Evolutionary conservation across 2,113 vertebrate species (phyloP), one percentile per base, ranked within the genome.

Genomic region (Conger conger): DNA sequence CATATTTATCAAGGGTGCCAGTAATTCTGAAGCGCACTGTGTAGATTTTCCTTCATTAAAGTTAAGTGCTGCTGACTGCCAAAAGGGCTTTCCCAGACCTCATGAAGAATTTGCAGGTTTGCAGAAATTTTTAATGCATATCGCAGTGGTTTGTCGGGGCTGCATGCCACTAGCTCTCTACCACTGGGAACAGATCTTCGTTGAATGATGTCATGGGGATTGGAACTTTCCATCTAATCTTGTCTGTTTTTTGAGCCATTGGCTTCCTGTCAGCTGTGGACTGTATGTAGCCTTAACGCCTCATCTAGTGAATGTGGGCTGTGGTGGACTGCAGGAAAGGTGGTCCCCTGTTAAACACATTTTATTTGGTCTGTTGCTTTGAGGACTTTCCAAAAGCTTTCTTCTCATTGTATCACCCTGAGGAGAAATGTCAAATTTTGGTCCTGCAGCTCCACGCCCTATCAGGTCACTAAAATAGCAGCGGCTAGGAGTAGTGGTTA

Each of bases 151-250:
- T 86, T 60, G 86, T 84, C 87, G 82, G 77, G 88, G 85, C 77
- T 82, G 80, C 85, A 38, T 86, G 88, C 90, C 82, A 27, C 18
- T 54, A 68, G 11, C 85, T 91, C 84, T 76, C 35, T 36, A 81
- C 83, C 76, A 82, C 78, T 27, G 79, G 45, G 63, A 83, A 81
- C 82, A 80, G 82, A 30, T 53, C 84, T 86, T 50, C 37, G 57
- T 76, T 27, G 80, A 84, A 82, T 92, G 89, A 92, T 83, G 78
- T 89, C 88, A 89, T 86, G 88, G 76, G 87, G 90, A 89, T 91
- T 90, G 86, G 80, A 83, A 54, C 35, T 83, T 82, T 87, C 76
- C 83, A 88, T 90, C 33, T 84, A 80, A 87, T 87, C 89, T 85
- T 13, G 80, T 88, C 87, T 87, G 87, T 82, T 85, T 73, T 81